These are phyloP conservation scores for Anoplolepis gracilipes DNA, from an alignment of 1,140 invertebrate species.

Conservation along the genomic window DNA sequence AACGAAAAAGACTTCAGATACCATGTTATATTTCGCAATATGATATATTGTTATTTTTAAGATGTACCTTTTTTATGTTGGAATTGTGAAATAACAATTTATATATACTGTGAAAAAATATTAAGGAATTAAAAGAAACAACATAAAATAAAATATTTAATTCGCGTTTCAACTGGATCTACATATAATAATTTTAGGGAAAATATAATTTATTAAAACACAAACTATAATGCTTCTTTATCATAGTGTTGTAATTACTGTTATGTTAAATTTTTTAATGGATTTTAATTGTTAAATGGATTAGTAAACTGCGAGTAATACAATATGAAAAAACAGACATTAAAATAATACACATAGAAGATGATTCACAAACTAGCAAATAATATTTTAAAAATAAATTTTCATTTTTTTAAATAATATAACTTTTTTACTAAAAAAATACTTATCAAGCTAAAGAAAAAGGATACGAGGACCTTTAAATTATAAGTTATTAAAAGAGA, in stretches of 20 bases:
- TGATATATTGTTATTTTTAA: not conserved
- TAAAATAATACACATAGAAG: not conserved
- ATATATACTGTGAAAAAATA: not conserved
- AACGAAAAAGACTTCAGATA: not conserved
- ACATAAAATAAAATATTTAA: too few species aligned
- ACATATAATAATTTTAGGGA: not conserved
- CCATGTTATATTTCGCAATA: not conserved
- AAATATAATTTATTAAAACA: not conserved
- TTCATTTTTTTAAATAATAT: too few species aligned
- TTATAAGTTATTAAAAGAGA: not conserved
- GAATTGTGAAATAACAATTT: not conserved
- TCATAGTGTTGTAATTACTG: constrained; percentile 22
- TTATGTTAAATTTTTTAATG: not conserved
- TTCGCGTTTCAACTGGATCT: not conserved
- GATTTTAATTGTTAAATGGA: not conserved
- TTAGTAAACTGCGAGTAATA: not conserved
- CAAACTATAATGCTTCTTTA: not conserved
- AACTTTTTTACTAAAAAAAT: not conserved
- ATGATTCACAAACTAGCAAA: not conserved
- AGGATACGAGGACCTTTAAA: not conserved
- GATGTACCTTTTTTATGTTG: not conserved
- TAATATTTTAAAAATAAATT: not conserved
- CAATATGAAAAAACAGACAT: not conserved
- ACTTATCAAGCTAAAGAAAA: not conserved
- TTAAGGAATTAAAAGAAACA: too few species aligned